These are phyloP conservation scores for Lasioglossum villosulum DNA, from an alignment of 2,888 invertebrate species.

Conservation along the genomic window DNA sequence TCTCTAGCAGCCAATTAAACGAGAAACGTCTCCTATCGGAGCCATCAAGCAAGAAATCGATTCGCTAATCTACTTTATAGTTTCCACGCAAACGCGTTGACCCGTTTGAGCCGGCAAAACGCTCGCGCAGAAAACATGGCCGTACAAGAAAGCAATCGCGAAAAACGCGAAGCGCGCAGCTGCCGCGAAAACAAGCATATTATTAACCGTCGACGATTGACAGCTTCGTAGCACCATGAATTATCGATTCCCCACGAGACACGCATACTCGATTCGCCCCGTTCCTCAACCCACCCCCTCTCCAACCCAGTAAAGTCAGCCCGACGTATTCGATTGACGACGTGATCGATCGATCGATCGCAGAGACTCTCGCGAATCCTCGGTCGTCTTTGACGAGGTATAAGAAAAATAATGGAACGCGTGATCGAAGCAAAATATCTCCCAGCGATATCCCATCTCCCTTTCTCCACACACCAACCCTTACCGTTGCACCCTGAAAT, in stretches of 20 bases:
- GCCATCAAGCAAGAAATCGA: not conserved
- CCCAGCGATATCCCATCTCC: conserved; percentile 42
- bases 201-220: conserved; percentile 31
- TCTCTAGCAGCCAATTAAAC: not conserved
- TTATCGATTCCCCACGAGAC: conserved; percentile 40
- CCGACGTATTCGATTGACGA: conserved; percentile 22
- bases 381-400: conserved; percentile 25
- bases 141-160: not conserved
- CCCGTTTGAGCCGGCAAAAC: not conserved
- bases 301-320: conserved; percentile 21
- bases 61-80: not conserved
- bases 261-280: not conserved
- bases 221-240: conserved; percentile 23
- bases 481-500: not conserved
- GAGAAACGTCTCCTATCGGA: not conserved
- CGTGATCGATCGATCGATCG: conserved; percentile 39
- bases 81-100: not conserved
- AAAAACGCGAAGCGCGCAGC: not conserved
- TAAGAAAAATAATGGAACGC: conserved; percentile 60
- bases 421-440: conserved; percentile 60
- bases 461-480: not conserved
- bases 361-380: conserved; percentile 2
- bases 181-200: conserved; percentile 5
- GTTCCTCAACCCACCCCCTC: not conserved
- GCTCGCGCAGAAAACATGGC: not conserved